Percentiles rank a stretch among this genome's conserved stretches.
Evolutionary conservation across 2,888 invertebrate genomes (phyloP).

Genomic region (Dioctria rufipes): DNA sequence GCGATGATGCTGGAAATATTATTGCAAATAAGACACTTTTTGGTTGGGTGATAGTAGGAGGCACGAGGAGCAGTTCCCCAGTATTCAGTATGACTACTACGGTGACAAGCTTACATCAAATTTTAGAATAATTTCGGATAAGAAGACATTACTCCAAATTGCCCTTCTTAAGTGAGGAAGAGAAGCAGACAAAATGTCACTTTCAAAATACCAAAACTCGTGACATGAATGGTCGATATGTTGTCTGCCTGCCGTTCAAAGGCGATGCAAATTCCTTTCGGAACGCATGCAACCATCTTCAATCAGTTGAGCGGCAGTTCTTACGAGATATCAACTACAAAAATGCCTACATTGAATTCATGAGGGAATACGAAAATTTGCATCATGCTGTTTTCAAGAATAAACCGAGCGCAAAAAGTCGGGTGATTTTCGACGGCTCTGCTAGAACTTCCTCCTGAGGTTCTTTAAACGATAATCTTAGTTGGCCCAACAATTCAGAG

Average conservation of each 20-base stretch:
- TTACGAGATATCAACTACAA: conserved; percentile 34
- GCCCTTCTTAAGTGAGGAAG: background rate
- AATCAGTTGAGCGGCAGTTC: conserved; percentile 26
- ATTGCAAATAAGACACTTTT: background rate
- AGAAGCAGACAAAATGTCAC: background rate
- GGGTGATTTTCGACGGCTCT: no score
- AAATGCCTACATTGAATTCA: conserved; percentile 55
- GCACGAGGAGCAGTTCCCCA: background rate
- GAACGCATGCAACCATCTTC: background rate
- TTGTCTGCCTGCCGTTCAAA: background rate
- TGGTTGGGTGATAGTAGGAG: background rate
- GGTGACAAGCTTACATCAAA: background rate
- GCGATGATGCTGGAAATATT: background rate
- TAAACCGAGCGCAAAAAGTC: background rate
- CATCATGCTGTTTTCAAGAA: conserved; percentile 51
- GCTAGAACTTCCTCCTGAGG: no score
- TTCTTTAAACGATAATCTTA: no score
- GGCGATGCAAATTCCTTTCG: background rate
- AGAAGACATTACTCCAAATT: background rate
- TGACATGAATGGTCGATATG: background rate
- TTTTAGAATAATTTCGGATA: background rate
- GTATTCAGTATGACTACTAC: background rate
- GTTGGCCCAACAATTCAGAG: no score
- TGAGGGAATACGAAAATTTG: conserved; percentile 59
- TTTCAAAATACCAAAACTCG: background rate